Evolutionary conservation across 35 echinoderm and acorn worm genomes (phyloP).

Genomic region (Amphiura filiformis): DNA sequence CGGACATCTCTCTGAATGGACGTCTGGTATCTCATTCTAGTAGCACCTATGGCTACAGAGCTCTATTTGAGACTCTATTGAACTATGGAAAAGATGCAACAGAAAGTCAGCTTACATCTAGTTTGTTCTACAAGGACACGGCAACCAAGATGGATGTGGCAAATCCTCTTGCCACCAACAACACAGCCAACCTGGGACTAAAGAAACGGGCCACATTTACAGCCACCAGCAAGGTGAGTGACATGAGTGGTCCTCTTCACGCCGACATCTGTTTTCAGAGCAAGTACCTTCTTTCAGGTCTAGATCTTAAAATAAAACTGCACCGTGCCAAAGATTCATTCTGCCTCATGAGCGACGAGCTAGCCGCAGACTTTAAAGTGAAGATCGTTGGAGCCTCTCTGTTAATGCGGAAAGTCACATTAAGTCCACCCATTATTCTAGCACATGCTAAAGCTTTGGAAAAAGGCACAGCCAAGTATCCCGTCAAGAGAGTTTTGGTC

Average conservation of each 20-base stretch:
- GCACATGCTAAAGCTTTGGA: slow-evolving; percentile 37
- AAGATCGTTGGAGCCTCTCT: neutral
- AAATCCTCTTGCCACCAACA: neutral
- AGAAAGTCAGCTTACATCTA: slow-evolving; percentile 34
- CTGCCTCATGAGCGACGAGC: neutral
- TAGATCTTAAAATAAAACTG: slow-evolving; percentile 26
- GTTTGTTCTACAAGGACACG: slow-evolving; percentile 41
- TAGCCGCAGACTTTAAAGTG: slow-evolving; percentile 19
- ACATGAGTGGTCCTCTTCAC: slow-evolving; percentile 26
- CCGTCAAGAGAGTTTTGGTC: neutral
- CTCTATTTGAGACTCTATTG: slow-evolving; percentile 53
- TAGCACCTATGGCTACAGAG: slow-evolving; percentile 48
- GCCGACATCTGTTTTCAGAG: slow-evolving; percentile 24
- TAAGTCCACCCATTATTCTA: slow-evolving; percentile 4
- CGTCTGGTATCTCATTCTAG: slow-evolving; percentile 4
- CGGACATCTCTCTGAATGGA: slow-evolving; percentile 53
- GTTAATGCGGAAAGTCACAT: neutral
- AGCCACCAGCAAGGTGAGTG: slow-evolving; percentile 2
- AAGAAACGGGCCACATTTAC: neutral
- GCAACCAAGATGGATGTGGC: neutral
- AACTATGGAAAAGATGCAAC: slow-evolving; percentile 40
- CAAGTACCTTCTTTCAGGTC: slow-evolving; percentile 32
- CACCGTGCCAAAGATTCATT: slow-evolving; percentile 16
- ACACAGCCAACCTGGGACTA: slow-evolving; percentile 19
- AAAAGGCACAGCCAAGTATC: slow-evolving; percentile 32